Conservation (phyloP, 2,888 invertebrate species). For the Drosophila lacicola region DNA sequence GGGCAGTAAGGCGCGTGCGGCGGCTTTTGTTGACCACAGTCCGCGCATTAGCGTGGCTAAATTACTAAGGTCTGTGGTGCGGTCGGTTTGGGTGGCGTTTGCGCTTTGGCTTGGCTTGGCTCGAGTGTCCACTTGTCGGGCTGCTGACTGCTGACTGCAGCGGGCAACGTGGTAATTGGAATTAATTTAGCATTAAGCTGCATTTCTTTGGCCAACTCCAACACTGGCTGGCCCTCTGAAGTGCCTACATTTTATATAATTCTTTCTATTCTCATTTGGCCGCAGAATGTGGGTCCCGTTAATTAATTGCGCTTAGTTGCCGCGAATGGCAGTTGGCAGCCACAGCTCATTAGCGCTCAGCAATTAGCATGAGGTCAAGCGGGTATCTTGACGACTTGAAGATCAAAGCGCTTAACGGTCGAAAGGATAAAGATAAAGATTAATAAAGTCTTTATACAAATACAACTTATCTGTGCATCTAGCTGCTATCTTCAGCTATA, state of each 20-base stretch:
- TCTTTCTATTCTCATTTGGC: slow-evolving; percentile 66
- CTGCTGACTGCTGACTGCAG: slow-evolving; percentile 20
- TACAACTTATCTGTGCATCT: slow-evolving; percentile 16
- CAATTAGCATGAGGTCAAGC: slow-evolving; percentile 51
- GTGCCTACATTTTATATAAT: slow-evolving; percentile 75
- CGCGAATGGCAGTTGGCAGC: slow-evolving; percentile 65
- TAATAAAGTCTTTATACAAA: slow-evolving; percentile 15
- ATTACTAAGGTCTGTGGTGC: slow-evolving; percentile 51
- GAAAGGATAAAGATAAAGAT: no score
- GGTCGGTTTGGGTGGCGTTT: slow-evolving; percentile 19
- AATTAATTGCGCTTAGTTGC: slow-evolving; percentile 78
- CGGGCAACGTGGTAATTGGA: slow-evolving; percentile 71
- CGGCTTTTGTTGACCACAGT: slow-evolving; percentile 73
- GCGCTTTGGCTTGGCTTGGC: slow-evolving; percentile 22
- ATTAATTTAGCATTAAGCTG: slow-evolving; percentile 80
- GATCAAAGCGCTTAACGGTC: slow-evolving; percentile 21
- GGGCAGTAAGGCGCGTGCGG: slow-evolving; percentile 61
- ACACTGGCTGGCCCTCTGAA: slow-evolving; percentile 35
- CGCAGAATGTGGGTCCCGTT: slow-evolving; percentile 48
- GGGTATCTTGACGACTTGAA: slow-evolving; percentile 13
- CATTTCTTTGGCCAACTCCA: slow-evolving; percentile 67
- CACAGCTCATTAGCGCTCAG: slow-evolving; percentile 63
- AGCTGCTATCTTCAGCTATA: slow-evolving; percentile 13
- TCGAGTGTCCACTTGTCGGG: slow-evolving; percentile 55
- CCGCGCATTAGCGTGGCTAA: slow-evolving; percentile 79